Base-by-base conservation (phyloP, 2,113 vertebrate species). In the Collichthys lucidus region DNA sequence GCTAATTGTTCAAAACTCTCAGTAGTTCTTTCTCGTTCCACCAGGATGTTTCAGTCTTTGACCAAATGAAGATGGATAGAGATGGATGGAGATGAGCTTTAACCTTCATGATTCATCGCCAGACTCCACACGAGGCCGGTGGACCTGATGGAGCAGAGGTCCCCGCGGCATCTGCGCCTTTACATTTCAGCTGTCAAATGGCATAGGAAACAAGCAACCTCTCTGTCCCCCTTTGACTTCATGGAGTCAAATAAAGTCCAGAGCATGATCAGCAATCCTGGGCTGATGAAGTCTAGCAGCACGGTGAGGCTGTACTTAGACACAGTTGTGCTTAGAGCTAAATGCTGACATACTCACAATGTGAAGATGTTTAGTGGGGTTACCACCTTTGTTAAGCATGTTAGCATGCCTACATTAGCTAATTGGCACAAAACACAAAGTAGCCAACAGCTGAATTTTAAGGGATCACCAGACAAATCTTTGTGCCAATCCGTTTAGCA, bases 41-140 rank as follows among this genome's bases (percentile, higher is more conserved):
- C 60, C 29, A 1, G 26, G 47, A 50, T 10, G 29, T 42, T 75
- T 67, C 29, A 46, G n/a, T n/a, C 5, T 59, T 11, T 0, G 0
- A 6, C 22, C 8, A 65, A 82, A 80, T 69, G 63, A 79, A 74
- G 87, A 83, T 71, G 40, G 72, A 83, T 80, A 31, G 57, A 74
- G 26, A 26, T 26, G 26, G 26, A 26, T 26, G 26, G 3, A 26
- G 26, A 26, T 59, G 55, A 80, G 67, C 52, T 70, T 68, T 65
- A 77, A 85, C 80, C 77, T 74, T 20, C 19, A 63, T 57, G 47
- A 78, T 83, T 89, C 73, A 75, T 83, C 64, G 68, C 72, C 77
- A 75, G 72, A 31, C 17, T 59, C 0, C 20, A 62, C 74, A 42
- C 0, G 0, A 31, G 62, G 24, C 40, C 2, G 0, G 8, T 69